phyloP scores from a whole-genome alignment of 2,113 vertebrate species.

The Leptobrachium ailaonicum region DNA sequence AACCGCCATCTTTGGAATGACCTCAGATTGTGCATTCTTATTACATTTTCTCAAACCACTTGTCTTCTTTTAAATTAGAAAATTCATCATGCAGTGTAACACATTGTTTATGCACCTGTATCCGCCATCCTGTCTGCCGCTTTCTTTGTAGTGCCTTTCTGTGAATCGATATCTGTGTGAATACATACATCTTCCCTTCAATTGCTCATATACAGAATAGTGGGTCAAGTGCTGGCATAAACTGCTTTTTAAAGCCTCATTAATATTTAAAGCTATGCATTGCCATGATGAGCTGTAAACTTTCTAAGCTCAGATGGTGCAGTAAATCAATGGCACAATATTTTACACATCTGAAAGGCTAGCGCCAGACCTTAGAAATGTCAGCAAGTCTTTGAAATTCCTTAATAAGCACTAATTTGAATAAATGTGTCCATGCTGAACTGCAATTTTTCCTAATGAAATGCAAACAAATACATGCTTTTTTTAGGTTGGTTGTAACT shows the following conservation, averaged over 20 bases:
- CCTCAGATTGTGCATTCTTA: no score
- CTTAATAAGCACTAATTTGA: slow-evolving; percentile 35
- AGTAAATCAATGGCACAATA: slow-evolving; percentile 40
- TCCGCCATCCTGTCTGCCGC: no score
- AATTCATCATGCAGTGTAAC: no score
- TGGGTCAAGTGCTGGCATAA: slow-evolving; percentile 23
- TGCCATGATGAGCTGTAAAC: slow-evolving; percentile 8
- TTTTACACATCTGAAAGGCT: slow-evolving; percentile 33
- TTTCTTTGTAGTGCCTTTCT: no score
- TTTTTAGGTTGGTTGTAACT: neutral
- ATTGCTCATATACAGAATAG: neutral
- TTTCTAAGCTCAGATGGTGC: slow-evolving; percentile 23
- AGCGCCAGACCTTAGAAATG: slow-evolving; percentile 32
- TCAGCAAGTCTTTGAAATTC: slow-evolving; percentile 39
- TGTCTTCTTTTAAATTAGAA: no score
- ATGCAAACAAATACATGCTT: slow-evolving; percentile 26
- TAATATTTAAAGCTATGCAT: slow-evolving; percentile 29
- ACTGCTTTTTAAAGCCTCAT: slow-evolving; percentile 15
- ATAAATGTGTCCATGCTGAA: slow-evolving; percentile 35
- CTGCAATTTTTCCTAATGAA: slow-evolving; percentile 31
- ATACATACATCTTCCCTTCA: neutral
- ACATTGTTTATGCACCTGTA: no score
- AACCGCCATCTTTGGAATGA: no score
- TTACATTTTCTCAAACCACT: no score
- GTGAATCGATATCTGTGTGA: no score